Base-by-base conservation (phyloP, 2,113 vertebrate genomes). In the Carettochelys insculpta region DNA sequence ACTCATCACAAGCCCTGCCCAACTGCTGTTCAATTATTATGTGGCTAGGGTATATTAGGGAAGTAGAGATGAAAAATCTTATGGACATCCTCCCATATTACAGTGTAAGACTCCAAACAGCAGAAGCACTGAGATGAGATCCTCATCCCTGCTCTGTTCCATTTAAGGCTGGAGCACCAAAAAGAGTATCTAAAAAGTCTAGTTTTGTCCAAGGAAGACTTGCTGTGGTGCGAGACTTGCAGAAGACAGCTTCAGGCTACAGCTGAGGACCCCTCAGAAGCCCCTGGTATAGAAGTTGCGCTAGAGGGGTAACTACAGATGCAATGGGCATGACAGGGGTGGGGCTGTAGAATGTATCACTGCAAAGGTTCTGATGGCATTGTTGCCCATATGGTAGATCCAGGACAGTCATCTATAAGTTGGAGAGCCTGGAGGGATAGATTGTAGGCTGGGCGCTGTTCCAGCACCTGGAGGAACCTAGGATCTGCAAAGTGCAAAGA, bases 221-320 rank as follows among this genome's bases (percentile, higher is more conserved):
- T 91, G 6, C 2, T 34, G 1, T 76, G 16, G 58, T 4, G 38
- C 2, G 65, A 22, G 20, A 73, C 1, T 0, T 4, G 5, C n/a
- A 65, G 61, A 38, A 91, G 53, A 5, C 17, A 31, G 29, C 38
- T 80, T 92, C 78, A 85, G 8, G 9, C 8, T 83, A 10, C 19
- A 50, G 34, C 34, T 47, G 1, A 25, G 53, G 41, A 27, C 41
- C 27, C 25, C 43, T 75, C 43, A 29, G 24, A 27, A 29, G 41
- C 43, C 24, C n/a, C 71, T 45, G 24, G 41, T 41, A 29, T 27
- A 45, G 12, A 75, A 41, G 41, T 22, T 3, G 25, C 13, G 71
- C 41, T 45, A 38, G 6, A 16, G 71, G 71, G 71, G 11, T 45
- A 22, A 45, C 41, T 75, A 24, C 41, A 27, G 24, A 41, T 75